These are phyloP conservation scores for Chrysolina haemoptera DNA, from an alignment of 2,888 invertebrate species.

Conservation along the genomic window DNA sequence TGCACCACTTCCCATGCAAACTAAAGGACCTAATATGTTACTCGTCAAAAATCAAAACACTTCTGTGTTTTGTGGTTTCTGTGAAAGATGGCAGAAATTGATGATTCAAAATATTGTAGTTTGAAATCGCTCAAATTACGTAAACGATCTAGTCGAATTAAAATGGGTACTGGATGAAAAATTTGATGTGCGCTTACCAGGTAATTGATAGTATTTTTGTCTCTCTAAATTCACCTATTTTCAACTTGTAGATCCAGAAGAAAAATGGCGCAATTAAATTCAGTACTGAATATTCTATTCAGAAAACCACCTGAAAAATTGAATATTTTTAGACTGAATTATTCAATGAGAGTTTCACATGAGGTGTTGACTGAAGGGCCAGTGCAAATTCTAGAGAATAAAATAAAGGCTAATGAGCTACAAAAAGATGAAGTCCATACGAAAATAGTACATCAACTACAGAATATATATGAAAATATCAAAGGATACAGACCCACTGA, in stretches of 20 bases:
- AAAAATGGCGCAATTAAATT: slow-evolving; percentile 29
- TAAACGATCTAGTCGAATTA: slow-evolving; percentile 28
- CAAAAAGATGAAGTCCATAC: slow-evolving; percentile 82
- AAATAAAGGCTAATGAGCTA: slow-evolving; percentile 75
- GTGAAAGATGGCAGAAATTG: slow-evolving; percentile 4
- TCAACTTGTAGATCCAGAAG: neutral
- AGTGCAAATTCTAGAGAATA: slow-evolving; percentile 70
- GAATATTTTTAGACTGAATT: slow-evolving; percentile 19
- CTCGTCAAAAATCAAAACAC: no score
- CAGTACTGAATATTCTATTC: slow-evolving; percentile 7
- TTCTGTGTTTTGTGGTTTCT: no score
- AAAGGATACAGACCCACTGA: slow-evolving; percentile 74
- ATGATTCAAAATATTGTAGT: neutral
- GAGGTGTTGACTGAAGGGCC: slow-evolving; percentile 55
- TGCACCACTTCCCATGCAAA: no score
- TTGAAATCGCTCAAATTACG: slow-evolving; percentile 31
- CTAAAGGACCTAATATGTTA: no score
- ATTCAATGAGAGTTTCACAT: slow-evolving; percentile 37
- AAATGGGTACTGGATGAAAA: slow-evolving; percentile 17
- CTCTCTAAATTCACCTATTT: neutral
- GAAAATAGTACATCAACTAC: slow-evolving; percentile 77
- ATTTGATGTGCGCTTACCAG: neutral
- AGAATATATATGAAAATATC: slow-evolving; percentile 79
- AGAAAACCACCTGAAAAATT: slow-evolving; percentile 2
- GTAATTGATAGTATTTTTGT: neutral